These are phyloP conservation scores for Calliphora vomitoria DNA, from an alignment of 2,888 invertebrate genomes.

Conservation along the genomic window DNA sequence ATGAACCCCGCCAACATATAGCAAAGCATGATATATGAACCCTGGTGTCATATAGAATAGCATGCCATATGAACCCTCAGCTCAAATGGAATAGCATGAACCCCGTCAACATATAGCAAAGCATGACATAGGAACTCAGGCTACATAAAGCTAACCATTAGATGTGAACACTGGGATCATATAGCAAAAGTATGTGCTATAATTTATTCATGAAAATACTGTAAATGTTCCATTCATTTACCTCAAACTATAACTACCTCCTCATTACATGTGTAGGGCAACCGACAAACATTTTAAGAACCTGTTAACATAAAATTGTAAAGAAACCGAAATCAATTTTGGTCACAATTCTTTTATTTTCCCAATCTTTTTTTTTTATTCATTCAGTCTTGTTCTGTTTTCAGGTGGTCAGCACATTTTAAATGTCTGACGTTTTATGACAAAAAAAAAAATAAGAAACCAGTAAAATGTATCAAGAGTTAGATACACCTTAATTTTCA, in stretches of 20 bases:
- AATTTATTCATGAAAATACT: no score
- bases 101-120: no score
- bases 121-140: no score
- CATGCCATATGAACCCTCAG: no score
- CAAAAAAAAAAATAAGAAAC: constrained; percentile 33
- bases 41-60: no score
- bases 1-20: no score
- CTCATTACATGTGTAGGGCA: neutral
- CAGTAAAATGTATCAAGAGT: constrained; percentile 39
- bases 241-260: neutral
- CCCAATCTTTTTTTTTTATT: neutral
- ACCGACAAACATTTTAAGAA: constrained; percentile 13
- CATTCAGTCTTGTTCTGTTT: neutral
- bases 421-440: constrained; percentile 48
- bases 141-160: no score
- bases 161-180: no score
- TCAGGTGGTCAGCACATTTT: constrained; percentile 54
- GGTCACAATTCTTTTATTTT: constrained; percentile 33
- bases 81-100: no score
- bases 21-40: no score
- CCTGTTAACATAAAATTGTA: constrained; percentile 30
- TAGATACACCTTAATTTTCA: constrained; percentile 57
- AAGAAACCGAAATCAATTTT: constrained; percentile 32
- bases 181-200: no score
- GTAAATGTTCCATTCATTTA: neutral